Conservation (phyloP, 2,797 vertebrate species). For the Tauraco hartlaubi region DNA sequence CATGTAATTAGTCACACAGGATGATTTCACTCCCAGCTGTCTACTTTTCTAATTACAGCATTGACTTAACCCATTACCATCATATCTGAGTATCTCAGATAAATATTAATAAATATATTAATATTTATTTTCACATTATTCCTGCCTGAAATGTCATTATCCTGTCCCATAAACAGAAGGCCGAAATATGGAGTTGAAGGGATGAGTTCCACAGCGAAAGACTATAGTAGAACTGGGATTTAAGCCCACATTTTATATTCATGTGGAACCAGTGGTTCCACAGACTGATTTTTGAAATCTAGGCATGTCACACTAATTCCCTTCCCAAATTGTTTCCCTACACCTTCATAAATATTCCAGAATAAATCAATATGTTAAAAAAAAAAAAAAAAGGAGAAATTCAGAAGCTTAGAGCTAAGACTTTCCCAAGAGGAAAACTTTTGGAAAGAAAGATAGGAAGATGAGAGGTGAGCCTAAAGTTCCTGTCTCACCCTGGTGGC, state of each 20-base stretch:
- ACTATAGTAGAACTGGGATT: background rate
- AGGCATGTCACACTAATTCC: background rate
- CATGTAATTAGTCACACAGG: constrained; percentile 6
- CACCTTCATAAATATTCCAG: background rate
- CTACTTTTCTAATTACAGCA: background rate
- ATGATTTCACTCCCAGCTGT: background rate
- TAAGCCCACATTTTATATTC: background rate
- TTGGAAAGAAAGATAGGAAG: background rate
- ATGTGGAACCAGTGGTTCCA: background rate
- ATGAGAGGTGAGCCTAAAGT: background rate
- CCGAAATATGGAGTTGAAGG: background rate
- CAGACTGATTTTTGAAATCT: background rate
- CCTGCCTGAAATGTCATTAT: background rate
- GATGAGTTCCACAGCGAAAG: background rate
- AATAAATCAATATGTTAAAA: background rate
- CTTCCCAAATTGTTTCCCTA: background rate
- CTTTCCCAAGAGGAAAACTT: background rate
- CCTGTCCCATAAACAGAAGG: background rate
- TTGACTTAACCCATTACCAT: background rate
- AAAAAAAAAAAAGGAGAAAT: background rate
- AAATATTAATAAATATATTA: too few species aligned
- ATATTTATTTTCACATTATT: background rate
- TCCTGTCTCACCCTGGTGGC: background rate
- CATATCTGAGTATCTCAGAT: background rate
- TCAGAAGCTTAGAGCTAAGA: background rate